A percentile compares a stretch with the other conserved stretches of the same genome.
Conservation (phyloP, 2,797 vertebrate genomes). For the Picus viridis region DNA sequence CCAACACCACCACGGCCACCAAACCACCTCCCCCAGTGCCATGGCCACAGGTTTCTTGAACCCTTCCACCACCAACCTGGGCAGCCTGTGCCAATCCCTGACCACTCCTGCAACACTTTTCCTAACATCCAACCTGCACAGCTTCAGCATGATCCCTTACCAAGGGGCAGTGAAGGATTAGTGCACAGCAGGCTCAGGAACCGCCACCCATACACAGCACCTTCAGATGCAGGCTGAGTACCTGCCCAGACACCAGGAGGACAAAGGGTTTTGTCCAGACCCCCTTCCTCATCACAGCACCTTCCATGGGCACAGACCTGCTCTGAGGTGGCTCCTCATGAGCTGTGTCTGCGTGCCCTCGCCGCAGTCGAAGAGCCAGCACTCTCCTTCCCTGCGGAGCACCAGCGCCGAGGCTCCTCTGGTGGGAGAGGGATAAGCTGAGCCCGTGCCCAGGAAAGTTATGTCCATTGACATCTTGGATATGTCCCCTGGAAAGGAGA, state of each 20-base stretch:
- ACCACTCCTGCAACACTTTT: too few species aligned
- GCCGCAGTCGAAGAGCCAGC: slow-evolving; percentile 96
- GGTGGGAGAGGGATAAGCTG: slow-evolving; percentile 88
- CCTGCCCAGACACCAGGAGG: rapidly evolving
- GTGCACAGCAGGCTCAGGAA: background rate
- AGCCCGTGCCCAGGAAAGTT: slow-evolving; percentile 92
- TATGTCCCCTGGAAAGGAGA: background rate
- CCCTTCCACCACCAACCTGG: too few species aligned
- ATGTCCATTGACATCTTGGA: slow-evolving; percentile 87
- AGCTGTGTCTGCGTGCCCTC: slow-evolving; percentile 94
- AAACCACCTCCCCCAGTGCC: too few species aligned
- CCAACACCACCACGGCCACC: too few species aligned
- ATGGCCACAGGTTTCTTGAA: too few species aligned
- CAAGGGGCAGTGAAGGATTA: background rate
- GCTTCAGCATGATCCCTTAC: background rate
- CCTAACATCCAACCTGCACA: too few species aligned
- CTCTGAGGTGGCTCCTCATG: slow-evolving; percentile 89
- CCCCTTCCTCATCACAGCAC: background rate
- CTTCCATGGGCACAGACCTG: slow-evolving; percentile 76
- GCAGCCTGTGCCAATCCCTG: too few species aligned
- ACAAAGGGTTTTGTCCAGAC: background rate
- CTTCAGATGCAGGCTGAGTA: background rate
- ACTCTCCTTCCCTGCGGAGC: slow-evolving; percentile 87
- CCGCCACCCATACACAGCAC: background rate
- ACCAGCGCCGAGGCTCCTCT: slow-evolving; percentile 90